Evolutionary conservation across 2,797 vertebrate genomes (phyloP), one percentile per base, ranked within the genome.

Genomic region (Kryptolebias ocellatus): DNA sequence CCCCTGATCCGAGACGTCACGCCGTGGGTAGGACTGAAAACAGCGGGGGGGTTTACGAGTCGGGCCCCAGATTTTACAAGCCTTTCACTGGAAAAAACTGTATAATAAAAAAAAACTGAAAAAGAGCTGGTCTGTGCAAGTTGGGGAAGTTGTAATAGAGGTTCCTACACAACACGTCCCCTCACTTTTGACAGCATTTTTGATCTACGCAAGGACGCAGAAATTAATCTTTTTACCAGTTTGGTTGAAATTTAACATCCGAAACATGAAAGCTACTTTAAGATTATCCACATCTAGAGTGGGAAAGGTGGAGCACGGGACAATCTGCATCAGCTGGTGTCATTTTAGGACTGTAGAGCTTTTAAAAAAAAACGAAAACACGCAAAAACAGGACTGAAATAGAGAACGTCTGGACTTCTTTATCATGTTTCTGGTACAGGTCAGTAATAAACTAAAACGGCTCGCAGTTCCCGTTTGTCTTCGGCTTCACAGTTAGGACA

Each of bases 401-500:
- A 60, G 50, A 67, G 58, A 83, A 79, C 67, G 79, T 78, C 16
- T 37, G 53, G 70, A 67, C 78, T 82, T 69, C 67, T 91, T 92
- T 81, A 90, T 85, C 75, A 77, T 70, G 52, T 79, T 76, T 76
- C 59, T n/a, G 14, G 61, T 80, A 83, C 15, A 76, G 78, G 73
- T 78, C 58, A 65, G 64, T 78, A 81, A 81, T 81, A 81, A 85
- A 86, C 85, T 64, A 79, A 86, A 80, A 51, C 71, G n/a, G 70
- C 62, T 67, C 20, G 54, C 42, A 77, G 79, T 80, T 86, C 72
- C 78, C 7, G 5, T 54, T 79, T 24, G 28, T 67, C 60, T 29
- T 53, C 49, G 60, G 67, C 66, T 89, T 89, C 85, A 90, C 85
- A 88, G 79, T 88, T 82, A 77, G 66, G 74, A 80, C 53, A 31